Evolutionary conservation across 1,140 invertebrate species (phyloP), one percentile per base, ranked within the genome.

Genomic region (Phortica variegata): DNA sequence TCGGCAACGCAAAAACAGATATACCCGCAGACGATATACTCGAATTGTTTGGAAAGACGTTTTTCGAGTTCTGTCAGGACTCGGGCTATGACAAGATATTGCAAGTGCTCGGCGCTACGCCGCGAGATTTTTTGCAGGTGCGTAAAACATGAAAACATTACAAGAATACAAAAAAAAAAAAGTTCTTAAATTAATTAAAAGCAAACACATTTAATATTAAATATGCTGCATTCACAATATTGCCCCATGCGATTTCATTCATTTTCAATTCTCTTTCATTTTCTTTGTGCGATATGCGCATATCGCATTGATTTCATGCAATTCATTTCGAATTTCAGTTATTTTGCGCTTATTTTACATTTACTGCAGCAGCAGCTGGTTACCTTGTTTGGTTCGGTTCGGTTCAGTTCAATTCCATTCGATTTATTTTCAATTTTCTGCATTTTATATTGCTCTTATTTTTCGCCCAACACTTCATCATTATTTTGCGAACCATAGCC

Each of bases 11-110:
- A n/a, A n/a, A 43, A 41, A 20, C 47, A 97, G 94, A 93, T 63
- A 89, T 94, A 47, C 91, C 91, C 13, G 92, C 93, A 4, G 87
- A 90, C 63, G 85, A 87, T 23, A 95, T 97, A 61, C 79, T 97
- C 46, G 93, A 97, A 78, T 77, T 93, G 9, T 97, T 97, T 70
- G 94, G 94, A 1, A 90, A 91, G 68, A 94, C 90, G 74, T 95
- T 95, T 75, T 95, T 94, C 68, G 91, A 95, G 76, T 95, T 94
- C 70, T 95, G 92, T 59, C 91, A 95, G 77, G 92, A 95, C 73
- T 95, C 91, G 13, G 92, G 92, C 17, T 95, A 94, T 70, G 91
- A 94, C 66, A 91, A 91, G 77, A 95, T 95, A 55, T 79, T 95
- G 3, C 90, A 94, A 79, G 91, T 95, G 0, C 79, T 95, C 1